These are phyloP conservation scores for Plebejus melissa DNA, from an alignment of 2,888 invertebrate species.

Conservation along the genomic window DNA sequence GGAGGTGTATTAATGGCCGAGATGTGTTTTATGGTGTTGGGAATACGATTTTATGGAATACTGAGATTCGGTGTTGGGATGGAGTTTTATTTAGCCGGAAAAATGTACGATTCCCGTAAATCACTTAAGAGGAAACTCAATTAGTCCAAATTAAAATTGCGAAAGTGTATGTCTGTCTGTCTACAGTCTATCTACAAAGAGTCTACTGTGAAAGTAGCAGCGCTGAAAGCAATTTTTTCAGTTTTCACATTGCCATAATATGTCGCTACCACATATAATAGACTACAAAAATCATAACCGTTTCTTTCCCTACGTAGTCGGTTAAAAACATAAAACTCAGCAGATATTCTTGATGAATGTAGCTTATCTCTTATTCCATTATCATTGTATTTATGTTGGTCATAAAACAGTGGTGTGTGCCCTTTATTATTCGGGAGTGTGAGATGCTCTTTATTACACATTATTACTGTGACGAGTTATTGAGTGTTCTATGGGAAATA, in stretches of 20 bases:
- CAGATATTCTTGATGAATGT: background rate
- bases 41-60: background rate
- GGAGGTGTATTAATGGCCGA: background rate
- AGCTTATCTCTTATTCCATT: slow-evolving; percentile 4
- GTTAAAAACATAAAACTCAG: background rate
- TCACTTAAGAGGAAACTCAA: too few species aligned
- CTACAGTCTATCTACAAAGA: too few species aligned
- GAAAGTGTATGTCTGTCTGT: too few species aligned
- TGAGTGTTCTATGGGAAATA: background rate
- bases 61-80: background rate
- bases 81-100: too few species aligned
- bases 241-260: too few species aligned
- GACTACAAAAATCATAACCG: too few species aligned
- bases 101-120: too few species aligned
- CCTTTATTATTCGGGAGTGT: slow-evolving; percentile 5
- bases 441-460: background rate
- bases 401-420: background rate
- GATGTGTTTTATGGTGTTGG: background rate
- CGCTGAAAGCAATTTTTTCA: too few species aligned
- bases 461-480: background rate
- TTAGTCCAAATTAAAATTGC: too few species aligned
- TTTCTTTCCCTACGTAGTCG: too few species aligned
- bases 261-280: too few species aligned
- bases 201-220: too few species aligned
- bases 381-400: slow-evolving; percentile 2